These are phyloP conservation scores for Nemotelus pantherinus DNA, from an alignment of 2,888 invertebrate species.

Conservation along the genomic window DNA sequence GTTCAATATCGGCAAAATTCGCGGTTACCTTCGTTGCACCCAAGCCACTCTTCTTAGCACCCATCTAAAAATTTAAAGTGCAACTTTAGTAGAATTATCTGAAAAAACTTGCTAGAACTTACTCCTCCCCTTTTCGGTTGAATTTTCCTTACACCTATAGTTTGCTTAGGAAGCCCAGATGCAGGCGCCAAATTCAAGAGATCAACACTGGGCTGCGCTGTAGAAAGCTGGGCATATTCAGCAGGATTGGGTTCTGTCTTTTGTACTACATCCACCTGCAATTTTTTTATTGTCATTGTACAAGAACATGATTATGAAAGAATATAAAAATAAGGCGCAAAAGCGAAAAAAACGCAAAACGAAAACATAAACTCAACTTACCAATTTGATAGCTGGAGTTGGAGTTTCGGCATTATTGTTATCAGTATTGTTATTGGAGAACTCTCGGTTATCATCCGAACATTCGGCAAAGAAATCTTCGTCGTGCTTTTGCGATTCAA, in stretches of 20 bases:
- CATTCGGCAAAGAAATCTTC: constrained; percentile 89
- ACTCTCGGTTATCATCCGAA: constrained; percentile 49
- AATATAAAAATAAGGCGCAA: not conserved
- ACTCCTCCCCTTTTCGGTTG: constrained; percentile 77
- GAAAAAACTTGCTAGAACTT: constrained; percentile 58
- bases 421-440: constrained; percentile 42
- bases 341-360: not conserved
- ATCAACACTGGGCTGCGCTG: constrained; percentile 60
- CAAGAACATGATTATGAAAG: not conserved
- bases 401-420: constrained; percentile 42
- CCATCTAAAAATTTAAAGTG: constrained; percentile 69
- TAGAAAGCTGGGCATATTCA: not conserved
- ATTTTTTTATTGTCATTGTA: not conserved
- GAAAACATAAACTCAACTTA: constrained; percentile 21
- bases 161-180: constrained; percentile 69
- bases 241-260: constrained; percentile 51
- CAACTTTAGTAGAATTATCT: constrained; percentile 39
- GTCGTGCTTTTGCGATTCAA: constrained; percentile 77
- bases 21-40: constrained; percentile 92
- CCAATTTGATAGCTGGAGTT: constrained; percentile 31
- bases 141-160: constrained; percentile 77
- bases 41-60: constrained; percentile 86
- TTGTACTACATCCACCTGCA: constrained; percentile 24
- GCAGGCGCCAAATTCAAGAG: constrained; percentile 59
- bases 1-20: constrained; percentile 96